Evolutionary conservation across 2,888 invertebrate species (phyloP), one percentile per base, ranked within the genome.

Genomic region (Melieria picta): DNA sequence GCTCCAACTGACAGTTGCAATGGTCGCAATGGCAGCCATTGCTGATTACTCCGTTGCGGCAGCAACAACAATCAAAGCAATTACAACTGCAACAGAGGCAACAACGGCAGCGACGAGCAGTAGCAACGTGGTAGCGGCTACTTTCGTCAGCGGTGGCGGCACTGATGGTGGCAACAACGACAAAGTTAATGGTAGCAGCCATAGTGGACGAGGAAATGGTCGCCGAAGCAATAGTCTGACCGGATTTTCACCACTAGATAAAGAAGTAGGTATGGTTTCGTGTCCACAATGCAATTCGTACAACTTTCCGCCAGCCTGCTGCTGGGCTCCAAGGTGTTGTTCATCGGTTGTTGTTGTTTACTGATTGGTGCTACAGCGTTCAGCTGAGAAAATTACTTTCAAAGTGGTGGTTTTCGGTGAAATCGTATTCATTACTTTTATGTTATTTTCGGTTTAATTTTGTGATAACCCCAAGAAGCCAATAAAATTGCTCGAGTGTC

Each of bases 211-310:
- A 50, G 65, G 58, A 50, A 64, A 61, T 63, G 52, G 13, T 52
- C 57, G 56, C 5, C 42, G 57, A 52, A 57, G 65, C 7, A 70
- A 70, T 50, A 72, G 71, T 74, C 79, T 77, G 77, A 75, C 78
- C 77, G 79, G 79, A 77, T 80, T 85, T 77, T 77, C 83, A 75
- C 77, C 80, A 72, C 79, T 84, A 80, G 83, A 85, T 78, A 85
- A 84, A 84, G 85, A 85, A 84, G 85, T 85, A 85, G 86, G 85
- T 85, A 85, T 80, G 85, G 80, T 71, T 65, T 69, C 61, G 76
- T 76, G 76, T 77, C 72, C 43, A 60, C 1, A 4, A 46, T n/a
- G 47, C 47, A 1, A 57, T 45, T 62, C 47, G 43, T 13, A 13
- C 9, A 61, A n/a, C 5, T 9, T 5, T 30, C 30, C 30, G 30